A percentile compares a stretch with the other conserved stretches of the same genome.
Evolutionary conservation across 2,113 vertebrate species (phyloP).

Genomic region (Syrrhaptes paradoxus): DNA sequence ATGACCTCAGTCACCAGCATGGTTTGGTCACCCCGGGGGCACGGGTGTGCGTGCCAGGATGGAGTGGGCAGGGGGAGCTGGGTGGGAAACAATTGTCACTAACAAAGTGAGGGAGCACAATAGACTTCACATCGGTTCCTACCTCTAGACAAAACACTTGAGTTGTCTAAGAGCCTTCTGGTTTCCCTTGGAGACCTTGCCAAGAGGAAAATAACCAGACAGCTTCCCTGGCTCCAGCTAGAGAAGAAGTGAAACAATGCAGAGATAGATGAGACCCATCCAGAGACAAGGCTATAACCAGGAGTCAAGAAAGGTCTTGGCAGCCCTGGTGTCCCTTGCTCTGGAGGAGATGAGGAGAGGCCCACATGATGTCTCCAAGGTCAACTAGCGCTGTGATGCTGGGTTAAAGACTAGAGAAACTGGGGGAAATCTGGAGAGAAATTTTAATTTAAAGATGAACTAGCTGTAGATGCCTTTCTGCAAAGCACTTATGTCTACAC

Average conservation of each 20-base stretch:
- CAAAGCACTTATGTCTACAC: neutral
- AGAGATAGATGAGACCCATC: neutral
- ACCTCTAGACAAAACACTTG: fast-evolving
- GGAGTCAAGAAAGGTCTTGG: neutral
- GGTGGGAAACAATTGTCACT: neutral
- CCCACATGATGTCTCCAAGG: neutral
- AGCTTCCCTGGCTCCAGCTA: neutral
- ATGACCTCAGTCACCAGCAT: neutral
- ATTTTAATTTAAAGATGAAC: neutral
- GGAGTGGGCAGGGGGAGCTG: neutral
- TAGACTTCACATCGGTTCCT: fast-evolving
- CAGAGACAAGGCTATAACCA: neutral
- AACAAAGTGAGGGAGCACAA: neutral
- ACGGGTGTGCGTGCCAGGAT: neutral
- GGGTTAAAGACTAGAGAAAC: neutral
- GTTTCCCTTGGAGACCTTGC: neutral
- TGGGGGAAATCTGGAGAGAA: neutral
- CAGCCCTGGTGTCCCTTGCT: neutral
- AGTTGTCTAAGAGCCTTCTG: neutral
- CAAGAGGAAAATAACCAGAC: neutral
- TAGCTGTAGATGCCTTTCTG: neutral
- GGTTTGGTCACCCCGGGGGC: neutral
- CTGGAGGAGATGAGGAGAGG: neutral
- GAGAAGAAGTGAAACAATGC: neutral
- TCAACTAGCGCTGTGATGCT: neutral